These are phyloP conservation scores for Trisateles emortualis DNA, from an alignment of 2,888 invertebrate genomes.

Conservation along the genomic window DNA sequence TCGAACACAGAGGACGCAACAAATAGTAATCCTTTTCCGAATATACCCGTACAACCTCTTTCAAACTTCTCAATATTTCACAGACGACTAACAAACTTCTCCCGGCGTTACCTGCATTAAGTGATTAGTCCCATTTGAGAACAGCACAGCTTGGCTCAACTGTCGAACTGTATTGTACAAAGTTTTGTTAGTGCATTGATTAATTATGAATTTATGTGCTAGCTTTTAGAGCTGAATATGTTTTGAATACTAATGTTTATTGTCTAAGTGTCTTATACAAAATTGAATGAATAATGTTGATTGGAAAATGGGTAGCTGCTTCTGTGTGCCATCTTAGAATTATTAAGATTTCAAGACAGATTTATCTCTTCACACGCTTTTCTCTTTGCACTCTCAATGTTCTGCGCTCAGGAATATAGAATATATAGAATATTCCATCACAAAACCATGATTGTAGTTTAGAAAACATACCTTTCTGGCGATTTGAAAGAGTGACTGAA, in stretches of 20 bases:
- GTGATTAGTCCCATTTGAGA: conserved; percentile 83
- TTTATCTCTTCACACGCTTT: too few relatives aligned
- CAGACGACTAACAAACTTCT: conserved; percentile 61
- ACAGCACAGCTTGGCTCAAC: conserved; percentile 70
- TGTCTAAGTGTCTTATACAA: conserved; percentile 5
- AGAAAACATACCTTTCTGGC: too few relatives aligned
- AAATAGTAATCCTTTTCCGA: conserved; percentile 45
- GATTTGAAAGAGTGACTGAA: too few relatives aligned
- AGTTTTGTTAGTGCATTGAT: conserved; percentile 52
- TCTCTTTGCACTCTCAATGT: too few relatives aligned
- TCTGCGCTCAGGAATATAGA: too few relatives aligned
- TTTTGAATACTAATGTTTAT: conserved; percentile 8
- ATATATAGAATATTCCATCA: too few relatives aligned
- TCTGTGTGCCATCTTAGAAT: too few relatives aligned
- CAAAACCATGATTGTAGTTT: too few relatives aligned
- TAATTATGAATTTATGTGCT: conserved; percentile 40
- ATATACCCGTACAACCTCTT: conserved; percentile 61
- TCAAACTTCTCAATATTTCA: conserved; percentile 78
- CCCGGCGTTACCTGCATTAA: conserved; percentile 73
- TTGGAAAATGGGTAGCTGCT: too few relatives aligned
- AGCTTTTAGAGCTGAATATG: conserved; percentile 3
- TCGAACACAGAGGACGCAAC: conserved; percentile 14
- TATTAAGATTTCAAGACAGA: too few relatives aligned
- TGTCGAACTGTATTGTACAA: conserved; percentile 57
- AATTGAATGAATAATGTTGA: neutral